These are phyloP conservation scores for Camarhynchus parvulus DNA, from an alignment of 2,113 vertebrate species.

Conservation along the genomic window DNA sequence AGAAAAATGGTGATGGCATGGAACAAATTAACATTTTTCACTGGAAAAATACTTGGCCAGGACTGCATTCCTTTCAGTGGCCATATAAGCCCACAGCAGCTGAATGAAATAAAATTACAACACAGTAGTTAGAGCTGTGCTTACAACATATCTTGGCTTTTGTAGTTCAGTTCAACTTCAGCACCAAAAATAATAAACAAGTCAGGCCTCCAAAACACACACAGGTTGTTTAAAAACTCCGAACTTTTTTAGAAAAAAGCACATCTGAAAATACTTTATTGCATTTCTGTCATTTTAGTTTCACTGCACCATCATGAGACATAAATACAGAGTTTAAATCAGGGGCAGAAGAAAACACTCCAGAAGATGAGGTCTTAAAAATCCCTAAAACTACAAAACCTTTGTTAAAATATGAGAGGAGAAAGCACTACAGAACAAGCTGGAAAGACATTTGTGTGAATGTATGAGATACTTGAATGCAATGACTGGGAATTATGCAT, in stretches of 20 bases:
- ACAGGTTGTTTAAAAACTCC: not conserved
- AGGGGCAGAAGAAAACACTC: not conserved
- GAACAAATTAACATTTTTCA: not conserved
- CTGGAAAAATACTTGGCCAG: not conserved
- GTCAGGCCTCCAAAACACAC: not conserved
- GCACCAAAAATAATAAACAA: conserved; percentile 44
- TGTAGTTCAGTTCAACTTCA: conserved; percentile 21
- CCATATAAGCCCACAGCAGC: not conserved
- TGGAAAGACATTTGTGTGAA: not conserved
- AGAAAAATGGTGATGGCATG: not conserved
- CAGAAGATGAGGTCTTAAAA: not conserved
- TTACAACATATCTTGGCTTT: conserved; percentile 32
- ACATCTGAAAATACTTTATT: not conserved
- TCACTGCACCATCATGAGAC: not conserved
- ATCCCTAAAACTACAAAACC: not conserved
- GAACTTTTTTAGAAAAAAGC: not conserved
- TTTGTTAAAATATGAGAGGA: not conserved
- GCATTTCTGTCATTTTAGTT: not conserved
- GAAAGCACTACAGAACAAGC: not conserved
- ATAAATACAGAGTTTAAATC: not conserved
- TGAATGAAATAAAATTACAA: conserved; percentile 32
- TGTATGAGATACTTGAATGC: not conserved
- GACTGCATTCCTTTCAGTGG: not conserved
- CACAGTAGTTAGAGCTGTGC: not conserved
- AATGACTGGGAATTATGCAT: not conserved